Percentiles rank a stretch among this genome's conserved stretches.
These are phyloP conservation scores for Epinotia bilunana DNA, from an alignment of 2,888 invertebrate species.

Conservation along the genomic window DNA sequence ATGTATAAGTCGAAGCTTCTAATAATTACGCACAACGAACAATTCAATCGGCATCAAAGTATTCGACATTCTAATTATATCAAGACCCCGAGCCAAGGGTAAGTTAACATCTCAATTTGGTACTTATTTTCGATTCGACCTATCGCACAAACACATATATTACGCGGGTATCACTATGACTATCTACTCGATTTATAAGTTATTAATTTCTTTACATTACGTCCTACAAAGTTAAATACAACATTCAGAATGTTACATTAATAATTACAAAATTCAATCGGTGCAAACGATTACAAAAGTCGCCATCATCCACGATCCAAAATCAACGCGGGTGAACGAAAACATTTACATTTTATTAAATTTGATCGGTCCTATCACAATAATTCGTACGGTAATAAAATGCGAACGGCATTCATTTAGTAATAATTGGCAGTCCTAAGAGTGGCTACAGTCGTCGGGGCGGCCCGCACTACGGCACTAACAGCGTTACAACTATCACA, in stretches of 20 bases:
- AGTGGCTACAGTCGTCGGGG: conserved; percentile 61
- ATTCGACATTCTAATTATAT: conserved; percentile 66
- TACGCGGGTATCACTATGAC: conserved; percentile 67
- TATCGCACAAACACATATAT: conserved; percentile 81
- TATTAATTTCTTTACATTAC: conserved; percentile 78
- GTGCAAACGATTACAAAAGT: conserved; percentile 80
- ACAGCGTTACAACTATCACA: conserved; percentile 43
- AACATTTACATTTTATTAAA: conserved; percentile 64
- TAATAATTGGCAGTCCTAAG: conserved; percentile 79
- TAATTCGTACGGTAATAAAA: conserved; percentile 75
- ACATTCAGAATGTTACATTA: conserved; percentile 81
- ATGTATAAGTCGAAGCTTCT: conserved; percentile 79
- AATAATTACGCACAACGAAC: conserved; percentile 73
- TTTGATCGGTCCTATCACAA: conserved; percentile 75
- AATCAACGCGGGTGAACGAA: conserved; percentile 65
- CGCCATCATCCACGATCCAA: conserved; percentile 65
- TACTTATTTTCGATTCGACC: conserved; percentile 64
- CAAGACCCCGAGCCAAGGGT: conserved; percentile 60
- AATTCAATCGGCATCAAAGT: conserved; percentile 67
- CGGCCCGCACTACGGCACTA: conserved; percentile 26
- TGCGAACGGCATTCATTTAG: conserved; percentile 70
- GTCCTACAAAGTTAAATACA: conserved; percentile 80
- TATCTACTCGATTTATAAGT: conserved; percentile 78
- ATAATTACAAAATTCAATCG: conserved; percentile 81
- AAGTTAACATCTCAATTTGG: conserved; percentile 60